Conservation (phyloP, 2,113 vertebrate species). For the Butastur rufipennis region DNA sequence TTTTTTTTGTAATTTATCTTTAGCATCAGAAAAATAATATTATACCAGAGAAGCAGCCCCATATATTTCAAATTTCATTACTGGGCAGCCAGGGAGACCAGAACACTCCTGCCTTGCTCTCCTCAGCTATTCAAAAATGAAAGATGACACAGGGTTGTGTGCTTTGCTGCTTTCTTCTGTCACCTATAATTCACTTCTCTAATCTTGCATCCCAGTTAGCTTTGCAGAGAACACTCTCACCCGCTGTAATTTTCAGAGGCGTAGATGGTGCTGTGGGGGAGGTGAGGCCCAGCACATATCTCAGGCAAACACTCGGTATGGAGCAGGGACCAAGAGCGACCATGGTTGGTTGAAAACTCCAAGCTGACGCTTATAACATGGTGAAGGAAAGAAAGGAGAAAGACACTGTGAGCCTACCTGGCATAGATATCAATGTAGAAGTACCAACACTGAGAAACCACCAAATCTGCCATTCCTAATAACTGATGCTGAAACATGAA, state of each 20-base stretch:
- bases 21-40: not conserved
- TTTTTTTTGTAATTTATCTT: not conserved
- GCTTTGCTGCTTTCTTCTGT: not conserved
- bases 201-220: not conserved
- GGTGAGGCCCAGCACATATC: constrained; percentile 89
- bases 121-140: not conserved
- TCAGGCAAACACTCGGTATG: constrained; percentile 94
- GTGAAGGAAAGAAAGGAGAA: not conserved
- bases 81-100: not conserved
- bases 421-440: not conserved
- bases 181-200: not conserved
- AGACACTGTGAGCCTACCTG: not conserved
- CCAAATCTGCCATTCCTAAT: not conserved
- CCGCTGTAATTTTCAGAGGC: constrained; percentile 97
- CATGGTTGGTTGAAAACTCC: constrained; percentile 95
- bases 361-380: constrained; percentile 80
- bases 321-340: constrained; percentile 92
- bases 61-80: not conserved
- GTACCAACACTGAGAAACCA: not conserved
- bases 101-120: not conserved
- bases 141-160: not conserved
- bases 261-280: constrained; percentile 94
- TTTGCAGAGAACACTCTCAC: constrained; percentile 69
- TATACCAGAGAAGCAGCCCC: not conserved
- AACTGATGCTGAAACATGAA: not conserved